Evolutionary conservation across 2,113 vertebrate genomes (phyloP).

Genomic region (Myocastor coypus): DNA sequence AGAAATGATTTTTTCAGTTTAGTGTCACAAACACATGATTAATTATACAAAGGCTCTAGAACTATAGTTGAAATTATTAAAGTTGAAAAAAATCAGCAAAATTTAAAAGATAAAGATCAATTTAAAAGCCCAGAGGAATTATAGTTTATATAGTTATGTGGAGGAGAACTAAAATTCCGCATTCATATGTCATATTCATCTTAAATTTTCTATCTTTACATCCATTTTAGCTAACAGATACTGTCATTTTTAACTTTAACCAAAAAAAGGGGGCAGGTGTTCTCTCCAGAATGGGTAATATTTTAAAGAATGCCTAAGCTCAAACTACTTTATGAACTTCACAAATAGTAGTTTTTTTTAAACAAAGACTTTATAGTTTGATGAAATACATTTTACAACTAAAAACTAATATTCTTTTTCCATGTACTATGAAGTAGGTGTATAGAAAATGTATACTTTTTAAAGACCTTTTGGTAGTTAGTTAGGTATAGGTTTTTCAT

Average conservation of each 20-base stretch:
- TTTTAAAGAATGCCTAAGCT: conserved; percentile 64
- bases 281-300: conserved; percentile 64
- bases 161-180: conserved; percentile 40
- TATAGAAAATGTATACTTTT: background rate
- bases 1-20: conserved; percentile 38
- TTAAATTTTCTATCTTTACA: conserved; percentile 51
- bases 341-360: conserved; percentile 22
- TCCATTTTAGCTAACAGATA: conserved; percentile 58
- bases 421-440: background rate
- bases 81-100: conserved; percentile 63
- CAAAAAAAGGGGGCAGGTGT: conserved; percentile 50
- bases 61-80: background rate
- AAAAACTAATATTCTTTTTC: background rate
- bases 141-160: background rate
- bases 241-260: conserved; percentile 60
- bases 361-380: conserved; percentile 61
- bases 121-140: background rate
- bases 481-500: background rate
- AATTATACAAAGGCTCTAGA: conserved; percentile 8
- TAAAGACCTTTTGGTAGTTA: background rate
- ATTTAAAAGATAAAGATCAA: conserved; percentile 34
- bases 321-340: conserved; percentile 30
- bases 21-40: conserved; percentile 33
- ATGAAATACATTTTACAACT: conserved; percentile 29
- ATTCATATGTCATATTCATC: background rate